phyloP scores from a whole-genome alignment of 2,888 invertebrate genomes.

The Pherbina coryleti region DNA sequence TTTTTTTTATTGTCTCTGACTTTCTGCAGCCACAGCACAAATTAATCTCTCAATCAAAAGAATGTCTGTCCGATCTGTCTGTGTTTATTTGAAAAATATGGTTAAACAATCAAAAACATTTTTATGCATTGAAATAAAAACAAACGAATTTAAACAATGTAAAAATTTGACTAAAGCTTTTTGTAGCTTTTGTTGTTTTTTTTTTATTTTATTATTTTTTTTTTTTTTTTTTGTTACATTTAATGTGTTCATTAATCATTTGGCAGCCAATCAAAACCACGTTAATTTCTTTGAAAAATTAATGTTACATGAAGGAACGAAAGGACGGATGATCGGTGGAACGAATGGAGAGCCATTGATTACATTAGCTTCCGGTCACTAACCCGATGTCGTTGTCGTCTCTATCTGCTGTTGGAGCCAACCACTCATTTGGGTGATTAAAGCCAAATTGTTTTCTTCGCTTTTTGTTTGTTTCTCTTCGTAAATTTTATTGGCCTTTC shows the following conservation, averaged over 20 bases:
- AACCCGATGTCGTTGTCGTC: background rate
- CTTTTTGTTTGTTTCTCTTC: background rate
- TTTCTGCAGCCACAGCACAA: too few relatives aligned
- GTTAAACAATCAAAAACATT: too few relatives aligned
- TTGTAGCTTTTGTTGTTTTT: background rate
- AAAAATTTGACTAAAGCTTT: too few relatives aligned
- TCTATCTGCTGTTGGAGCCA: background rate
- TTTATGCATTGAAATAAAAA: too few relatives aligned
- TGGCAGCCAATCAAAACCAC: constrained; percentile 28
- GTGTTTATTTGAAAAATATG: too few relatives aligned
- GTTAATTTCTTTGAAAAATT: background rate
- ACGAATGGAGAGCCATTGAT: background rate
- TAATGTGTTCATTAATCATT: constrained; percentile 33
- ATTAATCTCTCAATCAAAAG: too few relatives aligned
- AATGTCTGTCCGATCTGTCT: too few relatives aligned
- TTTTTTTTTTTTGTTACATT: constrained; percentile 8
- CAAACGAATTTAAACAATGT: too few relatives aligned
- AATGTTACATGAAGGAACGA: background rate
- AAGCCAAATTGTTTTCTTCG: constrained; percentile 18
- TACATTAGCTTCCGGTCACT: constrained; percentile 26
- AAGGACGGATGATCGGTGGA: background rate
- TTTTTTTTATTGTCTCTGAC: too few relatives aligned
- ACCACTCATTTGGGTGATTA: constrained; percentile 7
- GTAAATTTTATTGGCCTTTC: background rate
- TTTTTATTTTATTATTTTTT: too few relatives aligned